phyloP scores from a whole-genome alignment of 2,888 invertebrate species.

The Calliscelio sp. region DNA sequence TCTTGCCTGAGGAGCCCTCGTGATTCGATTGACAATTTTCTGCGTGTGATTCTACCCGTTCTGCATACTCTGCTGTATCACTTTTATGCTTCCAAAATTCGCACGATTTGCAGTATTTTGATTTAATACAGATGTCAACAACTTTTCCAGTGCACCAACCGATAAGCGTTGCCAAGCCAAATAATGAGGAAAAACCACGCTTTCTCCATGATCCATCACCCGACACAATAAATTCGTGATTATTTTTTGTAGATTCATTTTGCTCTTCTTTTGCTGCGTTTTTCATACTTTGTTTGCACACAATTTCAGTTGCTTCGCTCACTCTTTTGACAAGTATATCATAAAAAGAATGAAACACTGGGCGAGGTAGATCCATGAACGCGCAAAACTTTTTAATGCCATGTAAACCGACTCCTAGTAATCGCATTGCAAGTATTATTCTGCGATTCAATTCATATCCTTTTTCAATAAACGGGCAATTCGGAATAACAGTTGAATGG shows the following conservation, averaged over 20 bases:
- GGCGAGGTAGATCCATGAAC: constrained; percentile 64
- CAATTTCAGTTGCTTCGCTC: background rate
- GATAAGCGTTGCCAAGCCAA: constrained; percentile 3
- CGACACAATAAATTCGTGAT: background rate
- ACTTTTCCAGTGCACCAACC: background rate
- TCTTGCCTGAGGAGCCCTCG: constrained; percentile 15
- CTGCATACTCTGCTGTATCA: constrained; percentile 1
- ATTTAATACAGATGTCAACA: background rate
- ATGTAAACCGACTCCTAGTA: constrained; percentile 67
- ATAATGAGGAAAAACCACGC: constrained; percentile 15
- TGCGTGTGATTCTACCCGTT: background rate
- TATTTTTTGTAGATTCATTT: background rate
- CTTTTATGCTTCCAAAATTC: background rate
- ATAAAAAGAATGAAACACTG: constrained; percentile 13
- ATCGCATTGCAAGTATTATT: constrained; percentile 72
- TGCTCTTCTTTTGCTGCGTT: background rate
- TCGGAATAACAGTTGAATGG: too few relatives aligned
- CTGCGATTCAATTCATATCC: constrained; percentile 35
- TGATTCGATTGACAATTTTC: constrained; percentile 1
- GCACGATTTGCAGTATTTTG: constrained; percentile 3
- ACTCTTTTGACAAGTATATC: background rate
- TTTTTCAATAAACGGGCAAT: constrained; percentile 10
- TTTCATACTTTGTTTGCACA: background rate
- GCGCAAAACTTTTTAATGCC: constrained; percentile 72
- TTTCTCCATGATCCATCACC: constrained; percentile 5